A percentile compares a stretch with the other conserved stretches of the same genome.
These are phyloP conservation scores for Anguilla rostrata DNA, from an alignment of 2,113 vertebrate genomes.

Conservation along the genomic window DNA sequence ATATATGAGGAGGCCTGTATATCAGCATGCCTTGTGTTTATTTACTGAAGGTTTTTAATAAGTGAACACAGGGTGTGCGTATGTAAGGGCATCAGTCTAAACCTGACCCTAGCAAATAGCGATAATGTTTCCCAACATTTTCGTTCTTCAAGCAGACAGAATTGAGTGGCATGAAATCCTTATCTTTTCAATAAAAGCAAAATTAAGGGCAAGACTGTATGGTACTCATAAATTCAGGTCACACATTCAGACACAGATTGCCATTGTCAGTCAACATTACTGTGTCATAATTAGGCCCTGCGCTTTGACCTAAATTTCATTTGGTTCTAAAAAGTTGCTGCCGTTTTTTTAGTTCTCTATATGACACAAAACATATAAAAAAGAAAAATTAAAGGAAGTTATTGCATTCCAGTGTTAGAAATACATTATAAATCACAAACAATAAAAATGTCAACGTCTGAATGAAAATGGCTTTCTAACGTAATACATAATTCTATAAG, in stretches of 20 bases:
- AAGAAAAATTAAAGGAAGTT: not conserved
- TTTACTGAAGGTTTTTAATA: conserved; percentile 7
- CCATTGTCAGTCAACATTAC: not conserved
- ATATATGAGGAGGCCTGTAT: not conserved
- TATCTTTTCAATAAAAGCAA: not conserved
- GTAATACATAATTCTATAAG: too few species aligned
- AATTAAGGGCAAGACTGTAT: not conserved
- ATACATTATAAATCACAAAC: not conserved
- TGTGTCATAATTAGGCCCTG: not conserved
- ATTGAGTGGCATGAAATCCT: not conserved
- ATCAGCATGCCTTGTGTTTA: not conserved
- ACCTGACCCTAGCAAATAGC: not conserved
- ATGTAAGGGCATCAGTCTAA: not conserved
- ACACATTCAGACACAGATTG: not conserved
- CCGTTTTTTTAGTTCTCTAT: not conserved
- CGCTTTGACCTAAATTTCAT: not conserved
- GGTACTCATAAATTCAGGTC: not conserved
- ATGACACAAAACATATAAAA: not conserved
- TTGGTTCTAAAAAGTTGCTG: not conserved
- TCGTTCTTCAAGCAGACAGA: not conserved
- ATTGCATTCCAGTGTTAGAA: not conserved
- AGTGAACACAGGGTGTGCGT: not conserved
- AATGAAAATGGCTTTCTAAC: too few species aligned
- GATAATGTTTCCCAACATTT: not conserved
- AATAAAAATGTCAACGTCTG: not conserved